Evolutionary conservation across 1,140 invertebrate species (phyloP).

Genomic region (Brachionus calyciflorus): DNA sequence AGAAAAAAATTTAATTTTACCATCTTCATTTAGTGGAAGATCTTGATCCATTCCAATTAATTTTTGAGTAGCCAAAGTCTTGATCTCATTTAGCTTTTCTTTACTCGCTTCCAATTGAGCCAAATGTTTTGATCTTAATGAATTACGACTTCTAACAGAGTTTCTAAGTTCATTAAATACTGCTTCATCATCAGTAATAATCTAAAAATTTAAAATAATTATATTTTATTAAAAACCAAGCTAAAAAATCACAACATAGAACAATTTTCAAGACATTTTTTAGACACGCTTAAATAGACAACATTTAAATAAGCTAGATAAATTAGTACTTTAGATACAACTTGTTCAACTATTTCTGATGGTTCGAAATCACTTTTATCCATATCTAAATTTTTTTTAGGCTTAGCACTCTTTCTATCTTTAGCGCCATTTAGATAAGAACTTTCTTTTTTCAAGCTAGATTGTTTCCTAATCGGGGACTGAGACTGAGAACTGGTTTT

Average conservation of each 20-base stretch:
- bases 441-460: background rate
- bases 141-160: constrained; percentile 12
- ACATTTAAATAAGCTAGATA: constrained; percentile 1
- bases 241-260: too few species aligned
- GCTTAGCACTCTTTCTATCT: constrained; percentile 16
- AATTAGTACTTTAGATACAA: background rate
- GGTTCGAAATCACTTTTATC: background rate
- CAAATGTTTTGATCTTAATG: constrained; percentile 38
- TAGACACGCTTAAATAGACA: background rate
- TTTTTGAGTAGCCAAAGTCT: background rate
- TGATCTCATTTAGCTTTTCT: constrained; percentile 27
- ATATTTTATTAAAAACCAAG: background rate
- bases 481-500: constrained; percentile 2
- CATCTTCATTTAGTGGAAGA: background rate
- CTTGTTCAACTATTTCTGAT: constrained; percentile 24
- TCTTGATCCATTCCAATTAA: constrained; percentile 28
- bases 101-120: constrained; percentile 38
- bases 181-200: constrained; percentile 39
- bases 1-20: background rate
- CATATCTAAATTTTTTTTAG: background rate
- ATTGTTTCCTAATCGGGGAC: constrained; percentile 31
- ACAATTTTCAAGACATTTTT: too few species aligned
- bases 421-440: background rate
- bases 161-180: constrained; percentile 11
- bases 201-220: background rate